Base-by-base conservation (phyloP, 1,140 invertebrate species). In the Adoxophyes honmai region DNA sequence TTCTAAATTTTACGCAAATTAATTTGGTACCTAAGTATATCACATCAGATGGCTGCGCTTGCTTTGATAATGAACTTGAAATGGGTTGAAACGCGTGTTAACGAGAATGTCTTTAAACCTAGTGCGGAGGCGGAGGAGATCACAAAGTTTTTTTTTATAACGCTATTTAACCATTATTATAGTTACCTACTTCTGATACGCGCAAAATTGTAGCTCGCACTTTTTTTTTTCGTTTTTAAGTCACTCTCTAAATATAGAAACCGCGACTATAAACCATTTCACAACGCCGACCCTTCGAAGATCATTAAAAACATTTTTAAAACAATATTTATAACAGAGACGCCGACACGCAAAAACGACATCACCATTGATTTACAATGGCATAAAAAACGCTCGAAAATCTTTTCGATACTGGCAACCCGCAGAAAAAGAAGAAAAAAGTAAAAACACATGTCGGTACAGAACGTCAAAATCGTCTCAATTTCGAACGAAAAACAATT, bases 401-500 rank as follows among this genome's bases (percentile, higher is more conserved):
- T 57, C 52, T 64, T 52, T 28, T 48, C 61, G 48, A 57, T 39
- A 28, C 54, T 34, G 18, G 34, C 34, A 13, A 59, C 59, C 59
- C 54, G 33, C 38, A 59, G 68, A 60, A 54, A 60, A 52, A 58
- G 42, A 64, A 68, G 70, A 73, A 64, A 70, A 62, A 64, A 58
- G 52, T 36, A 65, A 60, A 66, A 81, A 73, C 71, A 77, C 74
- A 84, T 71, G 76, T 81, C 74, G 52, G 62, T 63, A 69, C 70
- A 64, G n/a, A 64, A 85, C 65, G 77, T 88, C 83, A 86, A 86
- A 86, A 88, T 78, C 70, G 80, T 86, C 74, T 85, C 81, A 88
- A 88, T 85, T 83, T 84, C 76, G 70, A 75, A 67, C 66, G 67
- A 85, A 85, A 85, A 86, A 86, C 78, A 86, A 80, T 79, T 67